Evolutionary conservation across 2,888 invertebrate species (phyloP), one percentile per base, ranked within the genome.

Genomic region (Athripsodes cinereus): DNA sequence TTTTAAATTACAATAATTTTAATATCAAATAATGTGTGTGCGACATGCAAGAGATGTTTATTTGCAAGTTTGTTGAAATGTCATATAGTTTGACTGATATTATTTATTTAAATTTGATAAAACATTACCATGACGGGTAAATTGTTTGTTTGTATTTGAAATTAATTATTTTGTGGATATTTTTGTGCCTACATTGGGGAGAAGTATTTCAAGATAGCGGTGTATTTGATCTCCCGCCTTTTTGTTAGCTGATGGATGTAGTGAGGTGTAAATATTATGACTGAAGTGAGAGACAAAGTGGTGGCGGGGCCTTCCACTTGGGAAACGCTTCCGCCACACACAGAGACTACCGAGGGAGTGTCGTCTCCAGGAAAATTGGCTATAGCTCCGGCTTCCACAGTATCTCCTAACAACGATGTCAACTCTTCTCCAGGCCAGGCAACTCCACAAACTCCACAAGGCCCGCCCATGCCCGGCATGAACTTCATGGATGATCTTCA

Each of bases 361-460:
- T 74, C 76, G 1, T 76, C 78, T 13, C 77, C 77, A 0, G 26
- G 51, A 11, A 61, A 53, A 35, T 40, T 52, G 19, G 40, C 16
- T 40, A 2, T 40, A 13, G 2, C 13, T 8, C 22, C 53, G 20
- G 31, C 49, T 18, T 35, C n/a, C 21, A 48, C 21, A 21, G 40
- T 31, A 13, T 74, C 76, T 55, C 75, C 73, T 2, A 77, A 77
- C 55, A 74, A 75, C 0, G 60, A 57, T 18, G 46, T 50, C 22
- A 55, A 53, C 50, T 50, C 53, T 2, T 60, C 60, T 1, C 60
- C 60, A 1, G 59, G 57, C 3, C 59, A 57, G 31, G 55, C 57
- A 56, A 68, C 68, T 63, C 82, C 83, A 1, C 80, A 81, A 63
- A 83, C 82, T 8, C 83, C 83, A 10, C 83, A 83, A 54, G 74